These are phyloP conservation scores for Trichomycterus rosablanca DNA, from an alignment of 2,113 vertebrate genomes.

Conservation along the genomic window DNA sequence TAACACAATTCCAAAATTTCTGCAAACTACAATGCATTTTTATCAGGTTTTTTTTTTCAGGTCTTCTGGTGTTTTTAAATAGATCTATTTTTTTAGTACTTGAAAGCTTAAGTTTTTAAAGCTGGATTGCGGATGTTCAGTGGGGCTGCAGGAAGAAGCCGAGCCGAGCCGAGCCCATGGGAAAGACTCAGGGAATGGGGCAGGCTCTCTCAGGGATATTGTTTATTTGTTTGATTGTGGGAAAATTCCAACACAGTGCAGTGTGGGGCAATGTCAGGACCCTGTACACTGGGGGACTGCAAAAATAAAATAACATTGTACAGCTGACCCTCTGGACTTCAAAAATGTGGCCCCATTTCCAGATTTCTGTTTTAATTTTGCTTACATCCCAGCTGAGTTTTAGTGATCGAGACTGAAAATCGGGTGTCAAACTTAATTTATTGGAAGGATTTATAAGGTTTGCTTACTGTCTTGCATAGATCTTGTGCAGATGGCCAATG, in stretches of 20 bases:
- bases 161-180: conserved; percentile 55
- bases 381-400: not conserved
- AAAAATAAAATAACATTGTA: conserved; percentile 30
- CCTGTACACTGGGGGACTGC: conserved; percentile 40
- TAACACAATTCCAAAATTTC: too few relatives aligned
- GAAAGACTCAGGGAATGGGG: conserved; percentile 58
- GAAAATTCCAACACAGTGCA: conserved; percentile 64
- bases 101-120: too few relatives aligned
- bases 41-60: too few relatives aligned
- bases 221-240: conserved; percentile 72
- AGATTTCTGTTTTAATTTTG: conserved; percentile 5
- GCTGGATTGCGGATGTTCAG: not conserved
- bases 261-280: conserved; percentile 53
- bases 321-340: conserved; percentile 19
- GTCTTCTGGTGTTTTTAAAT: too few relatives aligned
- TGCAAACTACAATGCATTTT: too few relatives aligned
- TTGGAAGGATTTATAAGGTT: too few relatives aligned
- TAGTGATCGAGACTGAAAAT: not conserved
- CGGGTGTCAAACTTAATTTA: not conserved
- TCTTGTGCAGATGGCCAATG: too few relatives aligned
- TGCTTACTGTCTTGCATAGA: too few relatives aligned
- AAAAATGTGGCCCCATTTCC: conserved; percentile 15
- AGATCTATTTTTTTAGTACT: too few relatives aligned
- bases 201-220: conserved; percentile 67
- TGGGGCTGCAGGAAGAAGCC: conserved; percentile 45